These are phyloP conservation scores for Eubasilissa splendida DNA, from an alignment of 2,888 invertebrate genomes.

Conservation along the genomic window DNA sequence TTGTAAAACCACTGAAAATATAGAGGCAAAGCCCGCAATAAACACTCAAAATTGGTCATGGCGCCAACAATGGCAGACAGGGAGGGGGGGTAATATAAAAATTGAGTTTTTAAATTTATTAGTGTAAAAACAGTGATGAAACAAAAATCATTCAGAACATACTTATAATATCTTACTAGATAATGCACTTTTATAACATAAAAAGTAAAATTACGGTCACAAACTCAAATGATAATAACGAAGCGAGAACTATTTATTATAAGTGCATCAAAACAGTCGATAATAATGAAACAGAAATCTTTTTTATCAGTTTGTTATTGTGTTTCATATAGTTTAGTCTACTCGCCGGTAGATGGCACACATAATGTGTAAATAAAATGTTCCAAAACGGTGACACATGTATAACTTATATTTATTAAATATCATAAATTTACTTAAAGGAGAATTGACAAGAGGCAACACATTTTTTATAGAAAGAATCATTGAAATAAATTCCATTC, in stretches of 20 bases:
- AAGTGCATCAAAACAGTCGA: slow-evolving; percentile 50
- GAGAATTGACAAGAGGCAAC: too few relatives aligned
- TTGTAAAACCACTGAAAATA: slow-evolving; percentile 34
- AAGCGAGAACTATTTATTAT: slow-evolving; percentile 5
- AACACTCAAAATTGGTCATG: slow-evolving; percentile 51
- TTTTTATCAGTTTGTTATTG: slow-evolving; percentile 15
- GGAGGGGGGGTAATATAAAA: slow-evolving; percentile 40
- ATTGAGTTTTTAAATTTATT: slow-evolving; percentile 25
- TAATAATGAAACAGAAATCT: slow-evolving; percentile 34
- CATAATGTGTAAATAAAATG: too few relatives aligned
- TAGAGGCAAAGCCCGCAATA: slow-evolving; percentile 44
- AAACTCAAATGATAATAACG: slow-evolving; percentile 10
- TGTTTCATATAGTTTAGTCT: neutral
- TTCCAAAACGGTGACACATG: too few relatives aligned
- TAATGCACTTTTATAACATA: neutral
- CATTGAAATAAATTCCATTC: too few relatives aligned
- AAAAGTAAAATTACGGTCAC: neutral
- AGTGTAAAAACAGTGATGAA: neutral
- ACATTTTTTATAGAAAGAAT: too few relatives aligned
- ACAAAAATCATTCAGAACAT: neutral
- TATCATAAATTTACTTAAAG: too few relatives aligned
- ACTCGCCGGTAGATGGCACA: slow-evolving; percentile 20
- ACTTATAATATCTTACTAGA: neutral
- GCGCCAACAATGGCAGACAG: slow-evolving; percentile 55
- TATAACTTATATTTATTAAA: too few relatives aligned